A percentile compares a stretch with the other conserved stretches of the same genome.
Conservation (phyloP, 2,888 invertebrate genomes). For the Acronicta psi region DNA sequence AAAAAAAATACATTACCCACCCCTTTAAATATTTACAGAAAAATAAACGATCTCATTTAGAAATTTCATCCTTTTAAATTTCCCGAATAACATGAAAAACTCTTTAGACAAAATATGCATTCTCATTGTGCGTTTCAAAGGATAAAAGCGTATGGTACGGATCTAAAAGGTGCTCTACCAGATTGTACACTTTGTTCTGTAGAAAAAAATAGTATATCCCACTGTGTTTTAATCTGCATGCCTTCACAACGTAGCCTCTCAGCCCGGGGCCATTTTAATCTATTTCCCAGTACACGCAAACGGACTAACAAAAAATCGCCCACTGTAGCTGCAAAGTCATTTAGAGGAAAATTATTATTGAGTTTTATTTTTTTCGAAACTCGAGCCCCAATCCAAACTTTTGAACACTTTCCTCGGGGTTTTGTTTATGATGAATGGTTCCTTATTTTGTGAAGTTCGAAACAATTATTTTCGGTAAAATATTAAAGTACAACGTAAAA, state of each 20-base stretch:
- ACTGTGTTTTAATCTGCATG: constrained; percentile 83
- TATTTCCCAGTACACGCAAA: constrained; percentile 75
- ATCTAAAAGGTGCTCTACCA: constrained; percentile 51
- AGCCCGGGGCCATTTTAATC: constrained; percentile 84
- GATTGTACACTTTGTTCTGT: constrained; percentile 71
- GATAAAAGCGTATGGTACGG: constrained; percentile 45
- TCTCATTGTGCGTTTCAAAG: constrained; percentile 50
- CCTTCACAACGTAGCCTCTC: constrained; percentile 76
- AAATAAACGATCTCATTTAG: constrained; percentile 9
- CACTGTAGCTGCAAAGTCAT: constrained; percentile 66
- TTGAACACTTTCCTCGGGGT: constrained; percentile 25
- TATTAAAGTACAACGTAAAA: constrained; percentile 18
- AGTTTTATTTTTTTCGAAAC: constrained; percentile 44
- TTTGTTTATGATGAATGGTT: constrained; percentile 34
- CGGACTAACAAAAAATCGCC: constrained; percentile 68
- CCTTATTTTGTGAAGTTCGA: constrained; percentile 22
- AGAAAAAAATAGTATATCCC: constrained; percentile 68
- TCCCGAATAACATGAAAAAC: constrained; percentile 10
- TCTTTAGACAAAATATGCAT: constrained; percentile 37
- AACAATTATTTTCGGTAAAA: constrained; percentile 30
- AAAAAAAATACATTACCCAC: too few relatives aligned
- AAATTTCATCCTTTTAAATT: constrained; percentile 17
- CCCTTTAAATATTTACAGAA: neutral
- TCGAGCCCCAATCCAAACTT: constrained; percentile 32
- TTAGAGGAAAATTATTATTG: constrained; percentile 68